Base-by-base conservation (phyloP, 2,888 invertebrate genomes). In the Amblyteles armatorius region DNA sequence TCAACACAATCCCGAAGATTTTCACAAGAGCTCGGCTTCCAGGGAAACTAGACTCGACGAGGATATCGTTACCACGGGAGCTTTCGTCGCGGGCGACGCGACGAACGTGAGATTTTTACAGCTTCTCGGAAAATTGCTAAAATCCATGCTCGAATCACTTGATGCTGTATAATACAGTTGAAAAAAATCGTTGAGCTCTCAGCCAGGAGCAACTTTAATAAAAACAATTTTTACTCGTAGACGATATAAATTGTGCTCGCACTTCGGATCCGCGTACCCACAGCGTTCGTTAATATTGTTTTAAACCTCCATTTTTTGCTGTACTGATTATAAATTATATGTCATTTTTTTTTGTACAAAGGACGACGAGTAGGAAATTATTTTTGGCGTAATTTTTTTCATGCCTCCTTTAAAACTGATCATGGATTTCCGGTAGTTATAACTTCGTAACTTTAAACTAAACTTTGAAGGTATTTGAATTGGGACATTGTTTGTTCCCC, bases 91-190 rank as follows among this genome's bases (percentile, higher is more conserved):
- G 0, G 72, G 84, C 6, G 82, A 89, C 3, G 88, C 89, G 44
- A 91, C 88, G 11, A 83, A 60, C 2, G 88, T 90, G 7, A 90
- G 91, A 57, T 91, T 94, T 83, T 84, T 94, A 13, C 91, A 92
- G 3, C 72, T 94, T n/a, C 90, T 94, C 79, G 93, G 93, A 0
- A 93, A 93, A 76, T 82, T 94, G 22, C 83, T 94, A 2, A 94
- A 93, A 84, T 90, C 93, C 0, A 91, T 93, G 11, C 91, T 93
- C 0, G 93, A 94, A 50, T 92, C 93, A 0, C 84, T 93, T 9
- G 93, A 94, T 57, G 92, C 93, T 0, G 88, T 92, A 5, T 92
- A 93, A 50, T 94, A 91, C 65, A 63, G 84, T 33, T 84, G 77
- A 82, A 65, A 36, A 13, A 13, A 57, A 11, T 57, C 11, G 13